Evolutionary conservation across 2,888 invertebrate species (phyloP), one percentile per base, ranked within the genome.

Genomic region (Pachydiplax longipennis): DNA sequence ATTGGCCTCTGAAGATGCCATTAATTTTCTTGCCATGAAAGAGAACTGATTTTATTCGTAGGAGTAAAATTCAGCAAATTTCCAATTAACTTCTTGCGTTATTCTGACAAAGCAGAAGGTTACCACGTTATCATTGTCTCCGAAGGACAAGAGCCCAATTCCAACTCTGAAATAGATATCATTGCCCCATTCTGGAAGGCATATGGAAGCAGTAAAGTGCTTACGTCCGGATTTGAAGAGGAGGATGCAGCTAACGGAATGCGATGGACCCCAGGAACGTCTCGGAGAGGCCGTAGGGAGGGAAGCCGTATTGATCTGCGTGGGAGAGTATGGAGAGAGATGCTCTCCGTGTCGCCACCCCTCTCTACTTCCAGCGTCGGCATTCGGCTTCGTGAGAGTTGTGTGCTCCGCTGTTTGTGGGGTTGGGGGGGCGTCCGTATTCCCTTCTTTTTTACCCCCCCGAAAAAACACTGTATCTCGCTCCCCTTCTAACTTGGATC

Each of bases 301-400:
- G 22, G 61, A 87, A 87, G 65, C 61, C 37, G 87, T 90, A 61
- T 80, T 81, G 90, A 90, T 90, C 90, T 58, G 80, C 58, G 81
- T 80, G 80, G 58, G 81, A 90, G 90, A 61, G 58, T 10, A 44
- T 44, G 44, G 44, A 44, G 44, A 44, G 44, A 44, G 44, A 44
- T 44, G 35, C 80, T 40, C 73, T 22, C 25, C 53, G 25, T 53
- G 15, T n/a, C 83, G 25, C 83, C 83, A 15, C 48, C 83, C 61
- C 87, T 37, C 83, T 31, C 87, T 37, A 8, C 53, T n/a, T 25
- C 48, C 65, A 65, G 65, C 25, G 65, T 65, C 65, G 65, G 73
- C 73, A 73, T 73, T 73, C 73, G 73, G 73, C 73, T 31, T 25
- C 73, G 73, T 22, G 73, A 73, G 73, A 73, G 73, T 73, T 73